Evolutionary conservation across 2,888 invertebrate genomes (phyloP).

Genomic region (Meghimatium bilineatum): DNA sequence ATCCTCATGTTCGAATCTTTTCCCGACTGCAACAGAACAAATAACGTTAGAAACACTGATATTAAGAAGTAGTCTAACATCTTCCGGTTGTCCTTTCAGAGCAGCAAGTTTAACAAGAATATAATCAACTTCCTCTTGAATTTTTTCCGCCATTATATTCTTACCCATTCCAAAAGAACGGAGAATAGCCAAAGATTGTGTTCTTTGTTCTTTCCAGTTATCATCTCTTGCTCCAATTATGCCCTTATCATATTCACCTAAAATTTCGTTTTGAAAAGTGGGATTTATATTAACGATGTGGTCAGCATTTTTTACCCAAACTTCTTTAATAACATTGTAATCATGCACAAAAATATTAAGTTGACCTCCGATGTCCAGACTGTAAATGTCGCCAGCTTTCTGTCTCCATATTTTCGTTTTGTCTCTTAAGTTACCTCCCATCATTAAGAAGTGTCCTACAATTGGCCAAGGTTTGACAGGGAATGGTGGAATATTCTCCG

Average conservation of each 20-base stretch:
- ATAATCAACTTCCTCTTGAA: constrained; percentile 37
- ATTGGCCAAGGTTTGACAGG: constrained; percentile 7
- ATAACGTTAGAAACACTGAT: constrained; percentile 29
- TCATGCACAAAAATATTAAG: constrained; percentile 3
- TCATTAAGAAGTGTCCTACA: constrained; percentile 10
- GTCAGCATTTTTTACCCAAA: constrained; percentile 27
- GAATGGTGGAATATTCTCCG: constrained; percentile 24
- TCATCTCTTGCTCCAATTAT: constrained; percentile 15
- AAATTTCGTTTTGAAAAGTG: not conserved
- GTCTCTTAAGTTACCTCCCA: constrained; percentile 9
- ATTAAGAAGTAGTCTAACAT: constrained; percentile 11
- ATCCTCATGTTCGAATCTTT: constrained; percentile 31
- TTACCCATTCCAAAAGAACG: constrained; percentile 46
- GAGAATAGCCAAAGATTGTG: constrained; percentile 36
- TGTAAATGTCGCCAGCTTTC: constrained; percentile 23
- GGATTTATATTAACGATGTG: not conserved
- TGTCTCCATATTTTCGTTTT: constrained; percentile 15
- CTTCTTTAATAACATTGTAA: constrained; percentile 11
- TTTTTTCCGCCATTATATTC: constrained; percentile 35
- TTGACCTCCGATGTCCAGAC: constrained; percentile 10
- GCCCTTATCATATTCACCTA: constrained; percentile 12
- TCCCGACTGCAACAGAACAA: constrained; percentile 17
- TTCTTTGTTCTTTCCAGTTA: constrained; percentile 46
- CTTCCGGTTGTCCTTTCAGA: constrained; percentile 18
- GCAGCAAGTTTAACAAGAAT: not conserved